Percentiles rank a stretch among this genome's conserved stretches.
phyloP scores from a whole-genome alignment of 2,797 vertebrate genomes.

The Semotilus atromaculatus region DNA sequence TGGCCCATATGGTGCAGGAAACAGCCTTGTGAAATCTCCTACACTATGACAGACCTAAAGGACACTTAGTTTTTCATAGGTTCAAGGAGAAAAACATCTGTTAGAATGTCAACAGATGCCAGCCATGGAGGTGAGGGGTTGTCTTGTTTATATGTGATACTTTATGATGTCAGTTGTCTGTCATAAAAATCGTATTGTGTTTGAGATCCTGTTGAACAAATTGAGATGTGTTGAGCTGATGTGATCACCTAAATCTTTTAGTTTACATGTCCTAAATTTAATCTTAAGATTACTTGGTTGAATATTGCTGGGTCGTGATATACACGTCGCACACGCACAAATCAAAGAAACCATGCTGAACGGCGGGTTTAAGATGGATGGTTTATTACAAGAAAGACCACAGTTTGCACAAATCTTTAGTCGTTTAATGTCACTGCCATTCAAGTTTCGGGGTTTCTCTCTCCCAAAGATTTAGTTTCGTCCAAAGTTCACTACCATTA shows the following conservation, averaged over 20 bases:
- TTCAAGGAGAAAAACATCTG: neutral
- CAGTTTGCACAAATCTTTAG: slow-evolving; percentile 28
- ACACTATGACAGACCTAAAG: neutral
- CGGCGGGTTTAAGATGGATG: slow-evolving; percentile 14
- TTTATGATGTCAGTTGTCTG: slow-evolving; percentile 2
- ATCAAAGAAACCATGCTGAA: neutral
- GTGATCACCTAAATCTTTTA: neutral
- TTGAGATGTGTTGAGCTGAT: neutral
- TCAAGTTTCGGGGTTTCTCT: neutral
- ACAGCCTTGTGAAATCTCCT: slow-evolving; percentile 73
- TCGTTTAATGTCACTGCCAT: slow-evolving; percentile 6
- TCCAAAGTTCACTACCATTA: slow-evolving; percentile 26
- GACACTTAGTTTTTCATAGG: slow-evolving; percentile 21
- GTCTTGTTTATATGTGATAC: slow-evolving; percentile 11
- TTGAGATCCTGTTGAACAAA: slow-evolving; percentile 1
- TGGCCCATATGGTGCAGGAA: slow-evolving; percentile 70
- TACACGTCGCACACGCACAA: neutral
- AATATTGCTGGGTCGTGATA: neutral
- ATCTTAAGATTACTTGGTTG: neutral
- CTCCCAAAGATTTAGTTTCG: neutral
- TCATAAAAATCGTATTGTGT: neutral
- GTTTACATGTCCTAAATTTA: slow-evolving; percentile 10
- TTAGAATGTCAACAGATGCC: slow-evolving; percentile 12
- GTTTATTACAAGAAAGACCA: neutral
- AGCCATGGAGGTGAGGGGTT: neutral